phyloP scores from a whole-genome alignment of 2,888 invertebrate species.

The Plagodis pulveraria region DNA sequence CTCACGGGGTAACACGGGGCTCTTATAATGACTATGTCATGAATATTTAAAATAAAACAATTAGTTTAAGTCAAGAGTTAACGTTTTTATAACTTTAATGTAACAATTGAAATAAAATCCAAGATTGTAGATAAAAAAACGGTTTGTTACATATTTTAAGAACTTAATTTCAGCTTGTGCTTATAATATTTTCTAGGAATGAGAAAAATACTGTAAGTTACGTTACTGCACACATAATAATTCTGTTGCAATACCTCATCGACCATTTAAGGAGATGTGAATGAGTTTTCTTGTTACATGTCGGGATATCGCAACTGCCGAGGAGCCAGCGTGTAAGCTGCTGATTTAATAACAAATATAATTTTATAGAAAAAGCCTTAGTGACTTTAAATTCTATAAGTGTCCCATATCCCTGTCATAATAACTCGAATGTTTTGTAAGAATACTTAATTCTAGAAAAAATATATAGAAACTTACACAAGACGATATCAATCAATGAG shows the following conservation, averaged over 20 bases:
- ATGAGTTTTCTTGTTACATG: constrained; percentile 60
- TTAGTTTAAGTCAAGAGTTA: no score
- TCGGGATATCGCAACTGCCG: constrained; percentile 40
- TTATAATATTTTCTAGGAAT: no score
- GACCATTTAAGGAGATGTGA: constrained; percentile 65
- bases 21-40: no score
- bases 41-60: no score
- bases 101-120: no score
- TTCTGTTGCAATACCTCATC: constrained; percentile 43
- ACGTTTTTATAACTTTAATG: no score
- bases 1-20: no score
- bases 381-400: constrained; percentile 4
- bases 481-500: constrained; percentile 5
- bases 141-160: no score
- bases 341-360: constrained; percentile 23
- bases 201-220: not conserved
- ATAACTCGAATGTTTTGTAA: constrained; percentile 6
- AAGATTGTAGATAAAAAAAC: no score
- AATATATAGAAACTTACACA: not conserved
- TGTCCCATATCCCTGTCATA: constrained; percentile 1
- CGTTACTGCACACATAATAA: constrained; percentile 11
- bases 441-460: not conserved
- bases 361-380: constrained; percentile 7
- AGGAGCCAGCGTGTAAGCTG: constrained; percentile 22
- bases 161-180: no score